phyloP scores from a whole-genome alignment of 2,797 vertebrate genomes.

The Salmo trutta region DNA sequence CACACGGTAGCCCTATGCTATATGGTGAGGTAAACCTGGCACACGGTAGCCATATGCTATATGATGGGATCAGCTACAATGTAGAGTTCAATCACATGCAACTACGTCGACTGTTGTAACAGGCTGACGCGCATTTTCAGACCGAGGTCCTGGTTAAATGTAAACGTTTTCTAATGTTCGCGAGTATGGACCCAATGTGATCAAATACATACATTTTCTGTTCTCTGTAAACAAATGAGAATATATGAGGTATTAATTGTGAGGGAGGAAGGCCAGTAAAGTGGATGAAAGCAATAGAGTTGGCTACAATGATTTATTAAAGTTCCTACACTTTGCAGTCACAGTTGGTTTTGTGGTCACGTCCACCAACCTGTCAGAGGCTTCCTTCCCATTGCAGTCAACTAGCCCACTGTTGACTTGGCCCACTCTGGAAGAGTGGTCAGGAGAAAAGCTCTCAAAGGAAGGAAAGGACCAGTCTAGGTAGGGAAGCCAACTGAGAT shows the following conservation, averaged over 20 bases:
- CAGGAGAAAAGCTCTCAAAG: not conserved
- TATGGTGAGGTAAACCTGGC: too few relatives aligned
- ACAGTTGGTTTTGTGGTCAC: not conserved
- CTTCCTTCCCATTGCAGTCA: not conserved
- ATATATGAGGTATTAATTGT: not conserved
- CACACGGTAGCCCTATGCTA: too few relatives aligned
- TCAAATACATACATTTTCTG: not conserved
- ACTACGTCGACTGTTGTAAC: too few relatives aligned
- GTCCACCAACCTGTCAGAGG: slow-evolving; percentile 2
- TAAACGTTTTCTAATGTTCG: too few relatives aligned
- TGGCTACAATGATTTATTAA: not conserved
- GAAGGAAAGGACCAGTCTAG: not conserved
- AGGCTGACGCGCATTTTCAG: too few relatives aligned
- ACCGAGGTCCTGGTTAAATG: too few relatives aligned
- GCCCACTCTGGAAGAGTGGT: not conserved
- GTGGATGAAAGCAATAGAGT: not conserved
- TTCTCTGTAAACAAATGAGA: not conserved
- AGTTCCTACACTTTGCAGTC: not conserved
- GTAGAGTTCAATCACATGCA: too few relatives aligned
- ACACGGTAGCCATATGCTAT: too few relatives aligned
- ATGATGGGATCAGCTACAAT: too few relatives aligned
- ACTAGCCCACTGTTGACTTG: not conserved
- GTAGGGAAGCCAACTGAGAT: not conserved
- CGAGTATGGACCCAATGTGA: not conserved
- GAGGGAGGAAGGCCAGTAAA: not conserved